Evolutionary conservation across 2,888 invertebrate genomes (phyloP), one percentile per base, ranked within the genome.

Genomic region (Rhamnusium bicolor): DNA sequence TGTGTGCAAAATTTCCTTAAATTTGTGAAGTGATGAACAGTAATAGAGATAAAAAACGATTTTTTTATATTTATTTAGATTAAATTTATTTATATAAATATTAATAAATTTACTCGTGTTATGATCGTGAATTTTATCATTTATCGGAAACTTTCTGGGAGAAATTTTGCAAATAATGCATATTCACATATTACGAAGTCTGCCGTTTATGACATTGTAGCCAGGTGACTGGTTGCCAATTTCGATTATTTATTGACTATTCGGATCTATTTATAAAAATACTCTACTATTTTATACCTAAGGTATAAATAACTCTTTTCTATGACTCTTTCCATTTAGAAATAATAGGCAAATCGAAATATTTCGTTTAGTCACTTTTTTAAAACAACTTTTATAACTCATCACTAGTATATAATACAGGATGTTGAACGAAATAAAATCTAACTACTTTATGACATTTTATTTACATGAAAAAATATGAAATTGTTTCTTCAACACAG

Each of bases 81-180:
- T 32, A 58, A 2, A 29, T 32, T 58, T 58, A 58, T 58, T 58
- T 58, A 40, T 32, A 18, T 58, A 58, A 40, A 18, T 32, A 40
- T 32, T 18, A 18, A 32, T 32, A 29, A 32, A 58, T 32, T 10
- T 18, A 24, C 32, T 58, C 58, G 58, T 58, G 58, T 18, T 27
- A 58, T 53, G 21, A 12, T n/a, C 12, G 24, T 53, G 53, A 12
- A 4, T 53, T 19, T 53, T 53, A 24, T 53, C 53, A 21, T 10
- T 12, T n/a, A 21, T 2, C 21, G 53, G 53, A 53, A 53, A 18
- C 4, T 53, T 53, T 24, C 12, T 19, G 1, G 8, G n/a, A 10
- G n/a, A 19, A 53, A 21, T 53, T 53, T 21, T 53, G 53, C 19
- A 21, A 21, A 53, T 53, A n/a, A 2, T 24, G 21, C n/a, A 21